phyloP scores from a whole-genome alignment of 2,113 vertebrate genomes.

The Etheostoma cragini region DNA sequence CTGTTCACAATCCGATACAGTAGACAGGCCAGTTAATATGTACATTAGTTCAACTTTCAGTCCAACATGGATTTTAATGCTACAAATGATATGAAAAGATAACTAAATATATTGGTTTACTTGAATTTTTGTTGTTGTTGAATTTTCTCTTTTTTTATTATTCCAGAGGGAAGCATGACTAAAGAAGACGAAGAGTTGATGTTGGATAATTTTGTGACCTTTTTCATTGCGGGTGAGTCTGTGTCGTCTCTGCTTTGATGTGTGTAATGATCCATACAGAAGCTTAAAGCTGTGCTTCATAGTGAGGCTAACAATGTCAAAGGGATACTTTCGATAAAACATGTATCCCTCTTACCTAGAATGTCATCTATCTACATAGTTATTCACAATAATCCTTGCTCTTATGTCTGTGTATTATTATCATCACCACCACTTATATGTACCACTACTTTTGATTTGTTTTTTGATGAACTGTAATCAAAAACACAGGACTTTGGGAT shows the following conservation, averaged over 20 bases:
- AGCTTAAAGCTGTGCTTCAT: neutral
- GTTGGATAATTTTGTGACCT: conserved; percentile 94
- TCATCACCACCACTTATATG: neutral
- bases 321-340: neutral
- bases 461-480: neutral
- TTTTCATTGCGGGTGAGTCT: conserved; percentile 92
- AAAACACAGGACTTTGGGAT: neutral
- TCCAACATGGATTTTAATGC: no score
- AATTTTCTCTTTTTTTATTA: neutral
- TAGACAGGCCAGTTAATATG: neutral
- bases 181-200: conserved; percentile 87
- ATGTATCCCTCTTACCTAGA: neutral
- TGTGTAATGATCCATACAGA: neutral
- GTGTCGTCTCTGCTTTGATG: neutral
- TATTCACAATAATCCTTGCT: neutral
- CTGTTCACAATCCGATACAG: neutral
- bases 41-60: no score
- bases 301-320: neutral
- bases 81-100: neutral
- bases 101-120: neutral
- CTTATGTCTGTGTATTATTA: neutral
- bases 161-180: conserved; percentile 83
- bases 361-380: neutral
- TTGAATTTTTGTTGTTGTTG: neutral
- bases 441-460: neutral